Conservation (phyloP, 64 coral and sea anemone species). For the Pocillopora damicornis region DNA sequence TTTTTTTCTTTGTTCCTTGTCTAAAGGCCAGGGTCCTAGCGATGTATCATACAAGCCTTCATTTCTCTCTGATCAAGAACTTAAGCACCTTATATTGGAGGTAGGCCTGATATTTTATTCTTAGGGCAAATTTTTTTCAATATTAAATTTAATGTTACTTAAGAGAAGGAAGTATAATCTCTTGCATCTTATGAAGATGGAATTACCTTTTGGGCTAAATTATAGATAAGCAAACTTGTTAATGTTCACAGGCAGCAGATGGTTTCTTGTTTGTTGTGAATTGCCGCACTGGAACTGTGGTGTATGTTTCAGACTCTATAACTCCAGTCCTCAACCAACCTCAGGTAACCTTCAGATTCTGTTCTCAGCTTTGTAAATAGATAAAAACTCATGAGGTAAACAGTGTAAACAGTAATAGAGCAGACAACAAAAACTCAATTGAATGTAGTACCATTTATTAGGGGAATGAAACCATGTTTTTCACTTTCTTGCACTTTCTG, state of each 20-base stretch:
- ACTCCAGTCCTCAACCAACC: slow-evolving; percentile 86
- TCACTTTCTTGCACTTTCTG: too few species aligned
- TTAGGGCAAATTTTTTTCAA: not conserved
- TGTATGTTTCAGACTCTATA: slow-evolving; percentile 98
- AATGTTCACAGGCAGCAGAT: slow-evolving; percentile 79
- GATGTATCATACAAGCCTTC: slow-evolving; percentile 91
- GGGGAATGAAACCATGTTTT: too few species aligned
- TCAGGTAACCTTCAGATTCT: slow-evolving; percentile 46
- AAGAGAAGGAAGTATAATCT: not conserved
- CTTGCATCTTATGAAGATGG: too few species aligned
- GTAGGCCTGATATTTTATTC: slow-evolving; percentile 21
- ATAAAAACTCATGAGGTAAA: not conserved
- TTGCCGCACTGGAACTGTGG: slow-evolving; percentile 74
- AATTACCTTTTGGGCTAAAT: not conserved
- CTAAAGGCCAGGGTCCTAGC: slow-evolving; percentile 47
- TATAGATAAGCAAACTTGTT: not conserved
- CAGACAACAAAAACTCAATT: too few species aligned
- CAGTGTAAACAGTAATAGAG: too few species aligned
- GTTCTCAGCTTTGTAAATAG: not conserved
- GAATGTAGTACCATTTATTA: too few species aligned
- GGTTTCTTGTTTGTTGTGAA: slow-evolving; percentile 98
- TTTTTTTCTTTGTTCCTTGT: not conserved
- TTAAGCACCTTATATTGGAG: slow-evolving; percentile 94
- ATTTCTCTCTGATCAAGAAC: slow-evolving; percentile 91
- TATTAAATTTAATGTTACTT: not conserved